These are phyloP conservation scores for Cynaeus angustus DNA, from an alignment of 2,888 invertebrate genomes.

Conservation along the genomic window DNA sequence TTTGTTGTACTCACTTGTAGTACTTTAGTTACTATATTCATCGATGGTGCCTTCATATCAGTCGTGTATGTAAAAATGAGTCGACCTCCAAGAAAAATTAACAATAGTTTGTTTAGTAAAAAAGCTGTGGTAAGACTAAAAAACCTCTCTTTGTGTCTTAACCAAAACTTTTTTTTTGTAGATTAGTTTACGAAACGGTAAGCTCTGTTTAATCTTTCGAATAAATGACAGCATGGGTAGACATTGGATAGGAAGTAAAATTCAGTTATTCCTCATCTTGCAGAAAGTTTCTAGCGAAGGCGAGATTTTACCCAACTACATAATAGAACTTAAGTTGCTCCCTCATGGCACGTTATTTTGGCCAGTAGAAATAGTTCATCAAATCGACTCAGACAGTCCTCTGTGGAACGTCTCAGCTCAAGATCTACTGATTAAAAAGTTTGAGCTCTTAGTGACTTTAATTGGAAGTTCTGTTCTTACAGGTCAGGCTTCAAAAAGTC, in stretches of 20 bases:
- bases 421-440: slow-evolving; percentile 80
- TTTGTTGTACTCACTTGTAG: slow-evolving; percentile 55
- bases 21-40: slow-evolving; percentile 57
- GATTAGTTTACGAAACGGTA: slow-evolving; percentile 69
- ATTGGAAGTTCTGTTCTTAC: slow-evolving; percentile 87
- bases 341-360: slow-evolving; percentile 81
- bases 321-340: slow-evolving; percentile 78
- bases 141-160: too few relatives aligned
- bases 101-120: slow-evolving; percentile 78
- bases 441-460: slow-evolving; percentile 85
- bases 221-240: slow-evolving; percentile 82
- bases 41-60: slow-evolving; percentile 68
- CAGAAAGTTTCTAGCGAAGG: slow-evolving; percentile 76
- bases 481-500: slow-evolving; percentile 80
- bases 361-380: slow-evolving; percentile 89
- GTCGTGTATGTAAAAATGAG: slow-evolving; percentile 80
- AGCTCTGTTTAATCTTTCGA: slow-evolving; percentile 83
- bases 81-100: slow-evolving; percentile 70
- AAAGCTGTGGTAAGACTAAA: slow-evolving; percentile 74
- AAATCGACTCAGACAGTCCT: slow-evolving; percentile 84
- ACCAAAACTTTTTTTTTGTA: too few relatives aligned
- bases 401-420: slow-evolving; percentile 83
- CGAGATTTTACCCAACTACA: slow-evolving; percentile 82
- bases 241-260: slow-evolving; percentile 73
- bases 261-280: slow-evolving; percentile 79